Base-by-base conservation (phyloP, 1,140 invertebrate species). In the Pseudomyrmex gracilis region DNA sequence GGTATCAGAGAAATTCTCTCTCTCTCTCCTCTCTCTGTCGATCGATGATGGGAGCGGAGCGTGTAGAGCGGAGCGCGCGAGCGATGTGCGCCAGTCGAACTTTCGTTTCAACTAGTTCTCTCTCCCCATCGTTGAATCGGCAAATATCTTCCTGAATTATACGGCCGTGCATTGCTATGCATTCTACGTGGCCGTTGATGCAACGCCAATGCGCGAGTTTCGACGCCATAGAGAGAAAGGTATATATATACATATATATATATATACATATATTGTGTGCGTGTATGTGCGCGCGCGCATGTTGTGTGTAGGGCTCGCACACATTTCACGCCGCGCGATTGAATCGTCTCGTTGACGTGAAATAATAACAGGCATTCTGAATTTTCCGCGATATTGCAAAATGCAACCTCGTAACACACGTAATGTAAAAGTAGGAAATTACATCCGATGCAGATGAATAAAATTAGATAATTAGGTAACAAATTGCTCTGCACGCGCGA, bases 1-100 rank as follows among this genome's bases (percentile, higher is more conserved):
- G 82, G 83, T 88, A 90, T 91, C 82, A 86, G 91, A 91, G 91
- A 92, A 91, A 92, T 90, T 89, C 85, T 64, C 34, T 34, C 1
- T n/a, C n/a, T n/a, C n/a, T n/a, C n/a, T n/a, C n/a, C n/a, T n/a
- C n/a, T n/a, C n/a, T n/a, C n/a, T n/a, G 57, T 77, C 55, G 78
- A 84, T 87, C 85, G 70, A 87, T 87, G 88, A 88, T 82, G 67
- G 17, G 22, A 58, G 43, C 17, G 7, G n/a, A n/a, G n/a, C n/a
- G n/a, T n/a, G n/a, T n/a, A n/a, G n/a, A n/a, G n/a, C n/a, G n/a
- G n/a, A n/a, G n/a, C n/a, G 34, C 34, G 34, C 34, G 34, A 4
- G 76, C 77, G 61, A 71, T 47, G 63, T 57, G 66, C 34, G 60
- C 85, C 68, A 84, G 47, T 68, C 51, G 71, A 73, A 78, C 85